Evolutionary conservation across 1,140 invertebrate genomes (phyloP).

Genomic region (Pissodes strobi): DNA sequence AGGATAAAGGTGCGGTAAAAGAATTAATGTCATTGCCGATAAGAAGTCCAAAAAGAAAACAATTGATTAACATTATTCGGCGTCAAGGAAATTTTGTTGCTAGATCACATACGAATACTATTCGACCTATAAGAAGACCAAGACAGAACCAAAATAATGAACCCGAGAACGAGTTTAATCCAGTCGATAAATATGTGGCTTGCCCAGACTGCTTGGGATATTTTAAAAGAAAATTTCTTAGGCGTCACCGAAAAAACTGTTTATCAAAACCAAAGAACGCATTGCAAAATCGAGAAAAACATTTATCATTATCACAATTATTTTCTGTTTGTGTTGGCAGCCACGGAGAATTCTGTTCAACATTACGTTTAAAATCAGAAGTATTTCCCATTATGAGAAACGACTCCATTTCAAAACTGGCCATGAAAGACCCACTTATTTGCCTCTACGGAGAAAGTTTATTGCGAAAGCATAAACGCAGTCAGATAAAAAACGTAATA

Average conservation of each 20-base stretch:
- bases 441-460: slow-evolving; percentile 35
- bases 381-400: slow-evolving; percentile 34
- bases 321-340: slow-evolving; percentile 26
- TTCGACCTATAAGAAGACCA: slow-evolving; percentile 27
- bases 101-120: slow-evolving; percentile 10
- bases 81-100: slow-evolving; percentile 30
- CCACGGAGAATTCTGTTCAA: slow-evolving; percentile 14
- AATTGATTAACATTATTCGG: slow-evolving; percentile 22
- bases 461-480: slow-evolving; percentile 39
- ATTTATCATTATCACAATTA: slow-evolving; percentile 26
- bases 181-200: slow-evolving; percentile 20
- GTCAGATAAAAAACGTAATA: slow-evolving; percentile 30
- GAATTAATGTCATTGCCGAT: slow-evolving; percentile 16
- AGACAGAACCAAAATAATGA: slow-evolving; percentile 14
- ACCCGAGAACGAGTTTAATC: not conserved
- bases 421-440: slow-evolving; percentile 35
- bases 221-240: slow-evolving; percentile 32
- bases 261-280: not conserved
- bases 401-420: slow-evolving; percentile 33
- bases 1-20: slow-evolving; percentile 32
- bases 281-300: slow-evolving; percentile 14
- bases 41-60: slow-evolving; percentile 26
- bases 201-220: slow-evolving; percentile 25
- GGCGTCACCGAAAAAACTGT: slow-evolving; percentile 25
- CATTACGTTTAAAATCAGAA: slow-evolving; percentile 31